phyloP scores from a whole-genome alignment of 1,140 invertebrate genomes.

The Halotydeus destructor region DNA sequence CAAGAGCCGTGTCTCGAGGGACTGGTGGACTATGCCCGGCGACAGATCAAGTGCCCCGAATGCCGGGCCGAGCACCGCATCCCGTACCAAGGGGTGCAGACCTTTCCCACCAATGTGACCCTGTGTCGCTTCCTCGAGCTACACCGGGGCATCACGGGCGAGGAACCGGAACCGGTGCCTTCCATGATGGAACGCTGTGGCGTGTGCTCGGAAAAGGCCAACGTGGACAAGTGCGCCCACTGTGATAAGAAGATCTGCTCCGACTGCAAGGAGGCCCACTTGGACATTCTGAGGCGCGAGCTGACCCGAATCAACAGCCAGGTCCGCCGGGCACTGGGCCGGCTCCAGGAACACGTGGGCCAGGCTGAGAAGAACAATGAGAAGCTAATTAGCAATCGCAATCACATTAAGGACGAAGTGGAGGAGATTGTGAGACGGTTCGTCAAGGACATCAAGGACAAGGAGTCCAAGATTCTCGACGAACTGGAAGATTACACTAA shows the following conservation, averaged over 20 bases:
- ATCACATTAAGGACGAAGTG: slow-evolving; percentile 66
- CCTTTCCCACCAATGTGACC: slow-evolving; percentile 87
- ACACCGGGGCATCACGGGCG: slow-evolving; percentile 73
- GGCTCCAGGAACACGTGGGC: slow-evolving; percentile 57
- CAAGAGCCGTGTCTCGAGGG: slow-evolving; percentile 95
- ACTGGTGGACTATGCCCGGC: slow-evolving; percentile 74
- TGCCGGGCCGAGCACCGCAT: slow-evolving; percentile 91
- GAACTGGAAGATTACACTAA: slow-evolving; percentile 72
- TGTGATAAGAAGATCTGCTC: slow-evolving; percentile 78
- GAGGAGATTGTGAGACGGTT: slow-evolving; percentile 73
- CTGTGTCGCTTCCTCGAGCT: slow-evolving; percentile 82
- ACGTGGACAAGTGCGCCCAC: slow-evolving; percentile 66
- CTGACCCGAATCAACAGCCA: slow-evolving; percentile 55
- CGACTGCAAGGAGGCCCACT: slow-evolving; percentile 75
- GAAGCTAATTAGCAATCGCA: slow-evolving; percentile 59
- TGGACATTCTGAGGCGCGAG: slow-evolving; percentile 82
- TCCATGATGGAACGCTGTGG: slow-evolving; percentile 27
- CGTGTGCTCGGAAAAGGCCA: slow-evolving; percentile 84
- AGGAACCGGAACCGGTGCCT: slow-evolving; percentile 20
- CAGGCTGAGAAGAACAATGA: slow-evolving; percentile 64
- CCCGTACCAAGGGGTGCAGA: slow-evolving; percentile 71
- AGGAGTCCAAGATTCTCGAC: slow-evolving; percentile 60
- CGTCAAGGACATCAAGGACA: slow-evolving; percentile 59
- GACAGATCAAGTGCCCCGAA: slow-evolving; percentile 96
- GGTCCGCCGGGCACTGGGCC: slow-evolving; percentile 55